Evolutionary conservation across 2,113 vertebrate species (phyloP).

Genomic region (Pyrgilauda ruficollis): DNA sequence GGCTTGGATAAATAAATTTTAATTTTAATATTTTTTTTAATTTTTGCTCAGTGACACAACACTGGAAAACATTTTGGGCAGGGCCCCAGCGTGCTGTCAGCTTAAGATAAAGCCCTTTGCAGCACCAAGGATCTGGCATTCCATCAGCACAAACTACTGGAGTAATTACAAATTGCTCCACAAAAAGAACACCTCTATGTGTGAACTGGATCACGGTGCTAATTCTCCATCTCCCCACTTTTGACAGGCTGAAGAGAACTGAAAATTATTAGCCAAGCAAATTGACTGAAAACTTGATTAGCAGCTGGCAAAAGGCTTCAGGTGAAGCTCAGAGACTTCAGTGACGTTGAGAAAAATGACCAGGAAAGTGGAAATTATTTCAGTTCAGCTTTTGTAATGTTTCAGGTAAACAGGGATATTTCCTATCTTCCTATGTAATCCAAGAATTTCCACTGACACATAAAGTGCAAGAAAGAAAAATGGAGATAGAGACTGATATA

Average conservation of each 20-base stretch:
- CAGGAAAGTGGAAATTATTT: background rate
- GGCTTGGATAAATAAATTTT: background rate
- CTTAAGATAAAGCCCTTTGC: background rate
- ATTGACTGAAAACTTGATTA: background rate
- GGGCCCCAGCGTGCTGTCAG: background rate
- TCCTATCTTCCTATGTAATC: background rate
- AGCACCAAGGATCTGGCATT: background rate
- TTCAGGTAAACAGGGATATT: background rate
- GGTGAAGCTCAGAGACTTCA: background rate
- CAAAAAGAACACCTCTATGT: background rate
- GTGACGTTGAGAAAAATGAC: background rate
- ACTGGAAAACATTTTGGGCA: background rate
- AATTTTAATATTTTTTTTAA: too few species aligned
- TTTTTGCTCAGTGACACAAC: background rate
- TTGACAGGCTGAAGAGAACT: background rate
- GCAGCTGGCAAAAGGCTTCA: background rate
- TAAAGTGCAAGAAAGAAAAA: background rate
- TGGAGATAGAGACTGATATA: background rate
- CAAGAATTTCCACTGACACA: background rate
- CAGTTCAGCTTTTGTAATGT: background rate
- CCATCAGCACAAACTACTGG: background rate
- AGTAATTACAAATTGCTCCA: background rate
- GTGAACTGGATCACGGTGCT: background rate
- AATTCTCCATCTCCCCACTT: background rate
- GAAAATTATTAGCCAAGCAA: background rate